Percentiles rank a stretch among this genome's conserved stretches.
Conservation (phyloP, 2,113 vertebrate species). For the Vicugna pacos region DNA sequence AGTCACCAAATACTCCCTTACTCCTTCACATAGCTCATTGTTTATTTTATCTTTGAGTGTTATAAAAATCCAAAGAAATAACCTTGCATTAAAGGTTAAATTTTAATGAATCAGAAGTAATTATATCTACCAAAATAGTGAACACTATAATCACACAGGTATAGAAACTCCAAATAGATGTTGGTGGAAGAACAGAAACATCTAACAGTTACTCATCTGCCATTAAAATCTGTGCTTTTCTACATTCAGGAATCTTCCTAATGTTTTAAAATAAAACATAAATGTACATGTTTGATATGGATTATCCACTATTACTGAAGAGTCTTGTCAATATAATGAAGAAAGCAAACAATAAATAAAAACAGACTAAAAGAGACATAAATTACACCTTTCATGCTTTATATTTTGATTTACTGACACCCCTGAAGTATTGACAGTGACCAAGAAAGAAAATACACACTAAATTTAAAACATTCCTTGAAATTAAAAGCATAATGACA, state of each 20-base stretch:
- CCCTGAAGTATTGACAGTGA: constrained; percentile 27
- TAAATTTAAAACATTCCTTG: constrained; percentile 62
- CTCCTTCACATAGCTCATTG: not conserved
- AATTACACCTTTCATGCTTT: constrained; percentile 41
- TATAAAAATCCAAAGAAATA: not conserved
- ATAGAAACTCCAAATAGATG: not conserved
- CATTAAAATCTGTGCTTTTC: not conserved
- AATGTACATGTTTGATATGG: not conserved
- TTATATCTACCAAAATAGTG: not conserved
- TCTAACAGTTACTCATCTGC: not conserved
- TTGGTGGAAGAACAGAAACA: not conserved
- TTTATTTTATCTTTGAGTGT: not conserved
- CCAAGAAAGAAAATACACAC: constrained; percentile 39
- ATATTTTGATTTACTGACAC: constrained; percentile 66
- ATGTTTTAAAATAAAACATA: constrained; percentile 53
- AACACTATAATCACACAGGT: not conserved
- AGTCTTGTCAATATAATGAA: constrained; percentile 14
- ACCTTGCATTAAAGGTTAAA: not conserved
- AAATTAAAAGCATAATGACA: constrained; percentile 75
- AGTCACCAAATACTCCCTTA: not conserved
- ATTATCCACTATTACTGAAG: not conserved
- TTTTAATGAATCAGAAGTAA: constrained; percentile 12
- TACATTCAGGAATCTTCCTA: not conserved
- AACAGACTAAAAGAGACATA: not conserved
- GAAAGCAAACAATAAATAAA: constrained; percentile 25